Evolutionary conservation across 2,113 vertebrate genomes (phyloP).

Genomic region (human): GRCh38 chr13:100786501-100787000

Average conservation of each 20-base stretch:
- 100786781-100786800: not conserved
- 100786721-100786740: not conserved
- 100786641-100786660: too few species aligned
- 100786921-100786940: not conserved
- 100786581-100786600: too few species aligned
- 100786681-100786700: not conserved
- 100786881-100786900: not conserved
- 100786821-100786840: not conserved
- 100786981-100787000: not conserved
- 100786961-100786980: not conserved
- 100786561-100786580: not conserved
- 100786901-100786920: not conserved
- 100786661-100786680: not conserved
- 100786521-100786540: not conserved
- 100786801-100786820: not conserved
- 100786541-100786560: not conserved
- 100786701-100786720: not conserved
- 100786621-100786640: too few species aligned
- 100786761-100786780: not conserved
- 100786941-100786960: not conserved
- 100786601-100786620: too few species aligned
- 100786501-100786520: not conserved
- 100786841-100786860: not conserved
- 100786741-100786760: not conserved
- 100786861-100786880: not conserved